These are phyloP conservation scores for Elymnias hypermnestra DNA, from an alignment of 1,140 invertebrate genomes.

Conservation along the genomic window DNA sequence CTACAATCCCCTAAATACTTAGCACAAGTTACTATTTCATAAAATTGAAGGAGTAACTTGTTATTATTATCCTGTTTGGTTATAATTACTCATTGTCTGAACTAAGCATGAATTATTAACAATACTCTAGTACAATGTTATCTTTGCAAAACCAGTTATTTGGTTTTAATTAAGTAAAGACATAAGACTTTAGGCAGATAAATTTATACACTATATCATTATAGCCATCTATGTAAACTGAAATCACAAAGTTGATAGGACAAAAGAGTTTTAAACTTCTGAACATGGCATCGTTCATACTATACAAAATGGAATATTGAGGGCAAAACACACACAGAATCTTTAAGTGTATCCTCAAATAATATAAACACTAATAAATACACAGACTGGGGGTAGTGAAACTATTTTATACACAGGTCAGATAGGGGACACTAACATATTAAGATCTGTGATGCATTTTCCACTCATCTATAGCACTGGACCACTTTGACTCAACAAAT, in stretches of 20 bases:
- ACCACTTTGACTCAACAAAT: conserved; percentile 60
- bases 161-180: conserved; percentile 8
- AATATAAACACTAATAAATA: conserved; percentile 43
- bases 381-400: conserved; percentile 28
- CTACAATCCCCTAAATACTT: conserved; percentile 3
- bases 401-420: conserved; percentile 19
- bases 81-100: conserved; percentile 23
- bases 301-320: conserved; percentile 59
- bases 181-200: conserved; percentile 17
- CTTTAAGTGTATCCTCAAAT: conserved; percentile 41
- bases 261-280: conserved; percentile 23
- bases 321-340: conserved; percentile 61
- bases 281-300: conserved; percentile 44
- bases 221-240: conserved; percentile 21
- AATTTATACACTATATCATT: conserved; percentile 21
- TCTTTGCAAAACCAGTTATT: conserved; percentile 16
- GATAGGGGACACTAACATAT: conserved; percentile 10
- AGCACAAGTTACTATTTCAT: not conserved
- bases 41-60: conserved; percentile 5
- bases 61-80: conserved; percentile 17
- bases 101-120: conserved; percentile 24
- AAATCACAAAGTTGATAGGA: conserved; percentile 24
- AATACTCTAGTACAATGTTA: conserved; percentile 21
- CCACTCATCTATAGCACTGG: conserved; percentile 48
- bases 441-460: conserved; percentile 54